Base-by-base conservation (phyloP, 1,140 invertebrate genomes). In the Zaprionus capensis region DNA sequence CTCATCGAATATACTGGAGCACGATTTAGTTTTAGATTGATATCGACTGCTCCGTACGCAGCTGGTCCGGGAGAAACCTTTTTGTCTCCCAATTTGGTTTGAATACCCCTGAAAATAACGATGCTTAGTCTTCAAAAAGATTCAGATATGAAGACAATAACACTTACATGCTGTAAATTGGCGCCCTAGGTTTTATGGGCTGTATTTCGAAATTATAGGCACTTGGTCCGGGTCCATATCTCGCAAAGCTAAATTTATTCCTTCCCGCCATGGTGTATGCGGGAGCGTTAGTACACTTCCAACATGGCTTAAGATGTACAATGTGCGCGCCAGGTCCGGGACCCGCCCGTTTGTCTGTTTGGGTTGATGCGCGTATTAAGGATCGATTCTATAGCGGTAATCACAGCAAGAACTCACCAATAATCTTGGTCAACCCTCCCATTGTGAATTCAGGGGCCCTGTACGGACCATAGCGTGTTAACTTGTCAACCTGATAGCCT, bases 321-420 rank as follows among this genome's bases (percentile, higher is more conserved):
- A 93, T 91, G 78, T 95, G 94, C 7, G 94, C 93, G 5, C 94
- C 95, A 2, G 95, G 95, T 0, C 95, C 95, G 7, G 95, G 95
- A 17, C 88, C 73, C 46, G 69, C 55, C 57, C 61, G 71, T 70
- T 91, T 91, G 6, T 86, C 91, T 92, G 17, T 6, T 5, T 4
- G 34, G 36, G 49, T 46, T n/a, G 46, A 20, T 22, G 1, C 20
- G 17, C 11, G 46, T 20, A 14, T 20, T 9, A 11, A 2, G 20
- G 14, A 51, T 24, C 20, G 12, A 24, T 22, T 24, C 9, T 5
- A 14, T 12, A 12, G 2, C 20, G 1, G 11, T 0, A 51, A 24
- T 24, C 24, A 11, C 20, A 5, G 9, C 1, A 17, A 14, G 61
- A 15, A 64, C 74, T 78, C 49, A 92, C 91, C 76, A 22, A 66